phyloP scores from a whole-genome alignment of 2,113 vertebrate genomes.

The Tragulus kanchil region DNA sequence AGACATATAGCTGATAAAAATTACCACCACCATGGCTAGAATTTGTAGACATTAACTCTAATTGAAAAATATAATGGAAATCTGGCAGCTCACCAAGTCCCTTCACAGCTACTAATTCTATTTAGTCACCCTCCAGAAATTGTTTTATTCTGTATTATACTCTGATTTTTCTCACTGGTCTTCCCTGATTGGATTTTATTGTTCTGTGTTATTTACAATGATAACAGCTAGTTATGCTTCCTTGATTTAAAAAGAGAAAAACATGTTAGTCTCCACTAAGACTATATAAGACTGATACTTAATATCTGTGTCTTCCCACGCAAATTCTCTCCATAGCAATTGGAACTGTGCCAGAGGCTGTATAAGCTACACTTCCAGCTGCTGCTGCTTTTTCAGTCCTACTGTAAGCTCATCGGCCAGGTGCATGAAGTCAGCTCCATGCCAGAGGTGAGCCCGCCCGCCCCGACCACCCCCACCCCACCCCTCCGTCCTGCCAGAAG shows the following conservation, averaged over 20 bases:
- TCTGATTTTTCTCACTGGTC: not conserved
- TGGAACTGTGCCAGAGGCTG: slow-evolving; percentile 98
- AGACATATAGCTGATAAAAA: slow-evolving; percentile 51
- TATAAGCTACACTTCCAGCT: slow-evolving; percentile 99
- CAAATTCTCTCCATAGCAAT: slow-evolving; percentile 91
- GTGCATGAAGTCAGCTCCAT: slow-evolving; percentile 97
- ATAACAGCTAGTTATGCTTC: slow-evolving; percentile 7
- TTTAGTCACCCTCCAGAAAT: not conserved
- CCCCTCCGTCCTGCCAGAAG: not conserved
- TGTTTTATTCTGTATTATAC: not conserved
- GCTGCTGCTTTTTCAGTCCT: slow-evolving; percentile 98
- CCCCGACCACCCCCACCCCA: not conserved
- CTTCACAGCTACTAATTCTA: not conserved
- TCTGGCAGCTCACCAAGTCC: not conserved
- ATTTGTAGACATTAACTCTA: not conserved
- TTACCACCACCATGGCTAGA: not conserved
- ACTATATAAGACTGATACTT: slow-evolving; percentile 49
- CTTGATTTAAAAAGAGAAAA: not conserved
- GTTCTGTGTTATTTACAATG: slow-evolving; percentile 48
- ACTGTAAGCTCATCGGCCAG: slow-evolving; percentile 98
- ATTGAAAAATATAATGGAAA: not conserved
- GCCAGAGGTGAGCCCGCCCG: slow-evolving; percentile 94
- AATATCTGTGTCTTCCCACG: slow-evolving; percentile 77
- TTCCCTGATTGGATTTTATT: slow-evolving; percentile 25
- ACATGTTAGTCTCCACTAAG: not conserved